A percentile compares a stretch with the other conserved stretches of the same genome.
phyloP scores from a whole-genome alignment of 2,797 vertebrate genomes.

The Sternarchorhynchus goeldii region DNA sequence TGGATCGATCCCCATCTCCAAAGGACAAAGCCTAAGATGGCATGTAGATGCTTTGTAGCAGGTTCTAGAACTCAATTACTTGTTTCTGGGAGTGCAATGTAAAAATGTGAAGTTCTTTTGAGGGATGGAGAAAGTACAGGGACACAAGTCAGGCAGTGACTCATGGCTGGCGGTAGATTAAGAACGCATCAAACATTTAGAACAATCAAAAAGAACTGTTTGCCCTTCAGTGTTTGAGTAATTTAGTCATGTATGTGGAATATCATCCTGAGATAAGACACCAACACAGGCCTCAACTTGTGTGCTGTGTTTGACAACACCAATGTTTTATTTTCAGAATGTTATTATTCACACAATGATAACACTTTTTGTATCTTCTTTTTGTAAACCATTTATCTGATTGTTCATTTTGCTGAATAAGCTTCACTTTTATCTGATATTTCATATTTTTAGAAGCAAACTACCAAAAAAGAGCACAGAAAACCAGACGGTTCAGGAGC shows the following conservation, averaged over 20 bases:
- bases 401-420: slow-evolving; percentile 12
- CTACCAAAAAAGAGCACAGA: background rate
- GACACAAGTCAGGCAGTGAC: background rate
- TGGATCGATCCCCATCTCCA: no score
- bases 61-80: background rate
- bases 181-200: background rate
- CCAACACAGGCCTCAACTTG: background rate
- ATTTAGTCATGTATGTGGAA: no score
- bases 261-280: no score
- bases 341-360: background rate
- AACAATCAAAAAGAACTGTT: background rate
- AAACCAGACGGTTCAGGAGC: background rate
- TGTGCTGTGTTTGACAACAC: background rate
- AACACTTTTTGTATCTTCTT: background rate
- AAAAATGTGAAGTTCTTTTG: background rate
- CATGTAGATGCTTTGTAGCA: background rate
- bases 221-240: background rate
- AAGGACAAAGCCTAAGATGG: background rate
- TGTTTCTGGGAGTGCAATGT: background rate
- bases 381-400: background rate
- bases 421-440: slow-evolving; percentile 8
- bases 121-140: background rate
- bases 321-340: background rate
- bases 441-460: background rate
- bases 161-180: slow-evolving; percentile 1